Percentiles rank a stretch among this genome's conserved stretches.
Conservation (phyloP, 2,888 invertebrate genomes). For the Agonopterix arenella region DNA sequence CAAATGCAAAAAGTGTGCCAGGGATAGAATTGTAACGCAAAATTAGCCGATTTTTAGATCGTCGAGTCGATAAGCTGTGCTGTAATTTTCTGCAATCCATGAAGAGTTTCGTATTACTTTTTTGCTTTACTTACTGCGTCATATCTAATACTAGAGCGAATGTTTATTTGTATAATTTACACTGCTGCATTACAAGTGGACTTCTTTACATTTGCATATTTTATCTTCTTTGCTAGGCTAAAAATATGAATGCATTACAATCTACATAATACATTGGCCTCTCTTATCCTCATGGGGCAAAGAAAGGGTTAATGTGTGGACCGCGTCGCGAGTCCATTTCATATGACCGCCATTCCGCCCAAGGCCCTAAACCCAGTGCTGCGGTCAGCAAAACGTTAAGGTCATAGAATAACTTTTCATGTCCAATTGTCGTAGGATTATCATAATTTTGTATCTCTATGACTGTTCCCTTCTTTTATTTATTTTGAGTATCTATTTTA, state of each 20-base stretch:
- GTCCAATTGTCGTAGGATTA: constrained; percentile 36
- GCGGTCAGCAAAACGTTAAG: constrained; percentile 43
- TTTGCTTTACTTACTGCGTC: no score
- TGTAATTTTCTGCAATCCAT: constrained; percentile 16
- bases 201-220: neutral
- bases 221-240: neutral
- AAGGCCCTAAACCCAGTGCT: constrained; percentile 20
- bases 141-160: no score
- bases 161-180: no score
- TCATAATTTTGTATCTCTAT: constrained; percentile 3
- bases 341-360: constrained; percentile 41
- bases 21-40: constrained; percentile 50
- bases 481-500: no score
- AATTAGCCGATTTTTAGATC: constrained; percentile 55
- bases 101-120: no score
- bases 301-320: constrained; percentile 51
- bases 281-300: constrained; percentile 34
- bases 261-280: constrained; percentile 14
- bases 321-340: constrained; percentile 36
- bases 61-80: constrained; percentile 42
- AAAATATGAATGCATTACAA: constrained; percentile 3
- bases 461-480: no score
- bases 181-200: neutral
- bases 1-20: constrained; percentile 45
- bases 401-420: constrained; percentile 53